Percentiles rank a stretch among this genome's conserved stretches.
These are phyloP conservation scores for Drosophila limbata DNA, from an alignment of 2,888 invertebrate species.

Conservation along the genomic window DNA sequence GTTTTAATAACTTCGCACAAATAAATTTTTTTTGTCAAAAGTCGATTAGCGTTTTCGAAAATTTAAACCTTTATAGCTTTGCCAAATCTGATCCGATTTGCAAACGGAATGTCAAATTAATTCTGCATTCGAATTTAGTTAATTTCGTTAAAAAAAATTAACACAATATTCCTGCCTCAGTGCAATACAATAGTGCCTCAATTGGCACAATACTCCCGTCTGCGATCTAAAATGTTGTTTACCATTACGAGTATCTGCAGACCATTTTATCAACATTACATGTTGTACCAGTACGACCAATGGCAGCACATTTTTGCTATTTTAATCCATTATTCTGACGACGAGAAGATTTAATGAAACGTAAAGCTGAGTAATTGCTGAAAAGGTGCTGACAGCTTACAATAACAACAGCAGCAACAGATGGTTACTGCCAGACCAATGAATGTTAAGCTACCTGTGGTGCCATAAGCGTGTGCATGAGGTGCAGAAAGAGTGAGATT, in stretches of 20 bases:
- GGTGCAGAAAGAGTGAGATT: slow-evolving; percentile 20
- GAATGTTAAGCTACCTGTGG: slow-evolving; percentile 14
- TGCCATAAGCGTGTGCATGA: slow-evolving; percentile 14
- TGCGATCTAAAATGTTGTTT: slow-evolving; percentile 1
- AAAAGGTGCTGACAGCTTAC: slow-evolving; percentile 50
- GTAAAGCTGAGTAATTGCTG: slow-evolving; percentile 78
- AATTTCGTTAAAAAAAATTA: too few relatives aligned
- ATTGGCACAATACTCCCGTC: too few relatives aligned
- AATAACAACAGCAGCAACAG: slow-evolving; percentile 54
- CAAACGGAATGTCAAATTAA: too few relatives aligned
- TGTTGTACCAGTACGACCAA: slow-evolving; percentile 1
- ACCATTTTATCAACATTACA: slow-evolving; percentile 49
- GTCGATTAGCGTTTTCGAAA: too few relatives aligned
- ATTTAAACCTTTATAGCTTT: too few relatives aligned
- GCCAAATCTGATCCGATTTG: too few relatives aligned
- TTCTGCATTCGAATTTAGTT: too few relatives aligned
- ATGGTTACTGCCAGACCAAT: slow-evolving; percentile 39
- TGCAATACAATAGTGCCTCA: too few relatives aligned
- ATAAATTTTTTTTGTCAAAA: too few relatives aligned
- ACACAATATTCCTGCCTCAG: too few relatives aligned
- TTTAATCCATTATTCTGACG: slow-evolving; percentile 73
- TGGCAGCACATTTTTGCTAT: slow-evolving; percentile 32
- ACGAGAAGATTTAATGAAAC: slow-evolving; percentile 77
- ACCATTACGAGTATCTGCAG: slow-evolving; percentile 50
- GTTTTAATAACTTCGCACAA: too few relatives aligned